phyloP scores from a whole-genome alignment of 2,113 vertebrate species.

The Ceyx cyanopectus region DNA sequence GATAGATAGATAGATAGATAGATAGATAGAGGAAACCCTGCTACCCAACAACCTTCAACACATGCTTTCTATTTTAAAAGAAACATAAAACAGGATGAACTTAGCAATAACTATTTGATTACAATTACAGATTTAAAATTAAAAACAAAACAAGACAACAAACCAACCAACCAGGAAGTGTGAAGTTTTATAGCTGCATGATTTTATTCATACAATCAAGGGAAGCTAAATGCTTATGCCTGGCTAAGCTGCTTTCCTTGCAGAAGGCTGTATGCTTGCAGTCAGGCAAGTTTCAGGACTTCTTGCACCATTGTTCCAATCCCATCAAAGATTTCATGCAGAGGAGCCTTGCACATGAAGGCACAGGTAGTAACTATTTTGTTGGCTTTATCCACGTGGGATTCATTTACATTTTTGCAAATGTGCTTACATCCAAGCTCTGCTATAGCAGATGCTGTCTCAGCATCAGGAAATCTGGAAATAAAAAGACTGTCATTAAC shows the following conservation, averaged over 20 bases:
- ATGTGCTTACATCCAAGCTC: constrained; percentile 81
- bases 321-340: constrained; percentile 81
- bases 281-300: constrained; percentile 79
- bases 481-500: background rate
- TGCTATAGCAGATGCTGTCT: constrained; percentile 75
- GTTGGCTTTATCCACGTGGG: constrained; percentile 80
- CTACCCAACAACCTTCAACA: background rate
- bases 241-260: background rate
- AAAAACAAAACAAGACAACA: background rate
- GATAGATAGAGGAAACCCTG: background rate
- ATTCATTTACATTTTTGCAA: constrained; percentile 79
- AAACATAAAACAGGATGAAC: background rate
- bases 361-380: constrained; percentile 80
- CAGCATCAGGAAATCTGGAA: constrained; percentile 81
- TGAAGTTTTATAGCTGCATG: background rate
- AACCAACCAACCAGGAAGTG: background rate
- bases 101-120: background rate
- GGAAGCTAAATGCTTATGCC: background rate
- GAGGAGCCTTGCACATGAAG: constrained; percentile 84
- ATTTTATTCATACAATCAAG: constrained; percentile 40
- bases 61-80: background rate
- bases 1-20: no score
- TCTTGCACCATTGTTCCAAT: constrained; percentile 79
- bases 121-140: background rate
- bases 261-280: background rate